Conservation (phyloP, 1,140 invertebrate genomes). For the Leptonema lineaticorne region DNA sequence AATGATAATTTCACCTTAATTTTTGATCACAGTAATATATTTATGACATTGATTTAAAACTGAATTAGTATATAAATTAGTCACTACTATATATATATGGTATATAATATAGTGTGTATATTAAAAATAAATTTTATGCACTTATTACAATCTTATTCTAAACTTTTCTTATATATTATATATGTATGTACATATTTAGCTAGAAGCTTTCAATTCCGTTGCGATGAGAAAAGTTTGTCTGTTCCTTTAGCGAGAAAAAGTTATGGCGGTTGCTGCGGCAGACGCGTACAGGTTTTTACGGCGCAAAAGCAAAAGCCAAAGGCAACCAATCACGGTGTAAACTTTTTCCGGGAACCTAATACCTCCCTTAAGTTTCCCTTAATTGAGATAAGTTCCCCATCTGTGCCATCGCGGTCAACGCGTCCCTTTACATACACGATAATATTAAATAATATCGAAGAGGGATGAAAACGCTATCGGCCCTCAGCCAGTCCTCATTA, state of each 20-base stretch:
- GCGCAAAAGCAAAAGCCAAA: not conserved
- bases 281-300: not conserved
- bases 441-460: too few species aligned
- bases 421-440: not conserved
- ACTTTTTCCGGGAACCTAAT: constrained; percentile 39
- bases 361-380: constrained; percentile 37
- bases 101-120: too few species aligned
- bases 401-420: constrained; percentile 13
- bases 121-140: too few species aligned
- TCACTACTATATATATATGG: too few species aligned
- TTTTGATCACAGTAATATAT: too few species aligned
- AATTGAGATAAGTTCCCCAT: constrained; percentile 42
- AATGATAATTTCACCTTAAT: too few species aligned
- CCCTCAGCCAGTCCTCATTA: not conserved
- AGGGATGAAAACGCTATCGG: not conserved
- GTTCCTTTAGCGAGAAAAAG: not conserved
- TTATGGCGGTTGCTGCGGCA: constrained; percentile 6
- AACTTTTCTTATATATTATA: not conserved
- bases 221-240: constrained; percentile 41
- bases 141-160: not conserved
- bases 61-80: too few species aligned
- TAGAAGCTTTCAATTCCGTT: constrained; percentile 28
- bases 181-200: constrained; percentile 11
- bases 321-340: constrained; percentile 38
- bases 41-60: too few species aligned